Base-by-base conservation (phyloP, 2,797 vertebrate species). In the Falco berigora region DNA sequence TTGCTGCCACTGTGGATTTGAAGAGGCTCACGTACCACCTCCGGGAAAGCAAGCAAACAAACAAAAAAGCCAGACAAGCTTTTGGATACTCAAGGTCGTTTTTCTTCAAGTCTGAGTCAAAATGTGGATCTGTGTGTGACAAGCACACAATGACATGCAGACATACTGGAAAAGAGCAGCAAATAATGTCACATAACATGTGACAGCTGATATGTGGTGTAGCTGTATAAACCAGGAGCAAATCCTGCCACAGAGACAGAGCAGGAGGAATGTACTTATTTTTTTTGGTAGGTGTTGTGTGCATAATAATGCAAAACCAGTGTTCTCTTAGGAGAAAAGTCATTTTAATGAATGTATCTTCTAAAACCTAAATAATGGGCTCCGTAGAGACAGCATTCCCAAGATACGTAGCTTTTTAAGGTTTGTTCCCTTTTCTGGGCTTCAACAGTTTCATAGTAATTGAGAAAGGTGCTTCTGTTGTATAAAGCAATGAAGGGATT, bases 401-500 rank as follows among this genome's bases (percentile, higher is more conserved):
- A 58, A 88, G 71, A 67, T 75, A 72, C 12, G 38, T 24, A 71
- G 73, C 58, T 93, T 97, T 91, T 89, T 64, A 84, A 88, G 49
- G 25, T 69, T 88, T 71, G 2, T 72, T 64, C 32, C 80, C 17
- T 91, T 87, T 95, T n/a, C 47, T 64, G 62, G 72, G 64, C 44
- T 96, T 93, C 34, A 25, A 7, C 59, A 55, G 69, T 94, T 94
- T 90, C 62, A 40, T 78, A 86, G 86, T 91, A 86, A 92, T 79
- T 53, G 88, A 90, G 77, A 90, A 93, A 92, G 64, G 23, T 58
- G n/a, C 36, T 97, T 68, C 75, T 92, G 17, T 63, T 90, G 21
- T 84, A 83, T 91, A 91, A 97, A 96, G 58, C 9, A 49, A 86
- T 9, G 76, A 86, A 95, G 67, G 91, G 94, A 96, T 88, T 80